A percentile compares a stretch with the other conserved stretches of the same genome.
phyloP scores from a whole-genome alignment of 1,140 invertebrate species.

The Ceratitis capitata region DNA sequence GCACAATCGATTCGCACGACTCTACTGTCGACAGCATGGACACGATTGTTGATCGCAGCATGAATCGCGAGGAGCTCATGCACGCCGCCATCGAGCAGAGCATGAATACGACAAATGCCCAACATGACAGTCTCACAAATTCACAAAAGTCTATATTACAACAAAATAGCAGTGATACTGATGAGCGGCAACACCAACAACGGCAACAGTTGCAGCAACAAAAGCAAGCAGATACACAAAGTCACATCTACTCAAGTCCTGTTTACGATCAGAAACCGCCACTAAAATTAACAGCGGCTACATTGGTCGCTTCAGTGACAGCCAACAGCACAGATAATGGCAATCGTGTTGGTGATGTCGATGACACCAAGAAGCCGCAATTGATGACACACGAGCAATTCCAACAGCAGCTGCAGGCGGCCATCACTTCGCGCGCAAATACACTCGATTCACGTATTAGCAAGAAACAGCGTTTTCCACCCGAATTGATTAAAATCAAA shows the following conservation, averaged over 20 bases:
- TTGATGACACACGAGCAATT: conserved; percentile 59
- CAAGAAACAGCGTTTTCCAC: conserved; percentile 61
- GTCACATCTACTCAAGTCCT: conserved; percentile 63
- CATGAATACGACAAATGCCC: conserved; percentile 54
- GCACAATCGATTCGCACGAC: conserved; percentile 62
- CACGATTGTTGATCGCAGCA: conserved; percentile 60
- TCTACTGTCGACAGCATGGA: conserved; percentile 62
- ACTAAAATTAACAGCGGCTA: conserved; percentile 51
- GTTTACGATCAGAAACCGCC: conserved; percentile 60
- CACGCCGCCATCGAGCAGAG: conserved; percentile 56
- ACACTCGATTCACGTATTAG: conserved; percentile 61
- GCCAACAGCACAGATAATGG: background rate
- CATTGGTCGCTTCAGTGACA: conserved; percentile 47
- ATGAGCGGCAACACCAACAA: conserved; percentile 23
- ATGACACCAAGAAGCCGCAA: conserved; percentile 48
- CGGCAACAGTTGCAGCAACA: conserved; percentile 42
- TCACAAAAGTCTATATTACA: conserved; percentile 58
- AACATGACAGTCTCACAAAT: conserved; percentile 55
- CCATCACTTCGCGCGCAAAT: conserved; percentile 50
- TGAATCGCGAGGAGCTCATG: conserved; percentile 53
- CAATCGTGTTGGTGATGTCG: conserved; percentile 17
- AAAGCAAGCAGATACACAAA: conserved; percentile 55
- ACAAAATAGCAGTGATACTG: conserved; percentile 42
- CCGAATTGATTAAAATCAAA: conserved; percentile 61
- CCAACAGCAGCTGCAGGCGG: conserved; percentile 57